Base-by-base conservation (phyloP, 2,888 invertebrate species). In the Epinotia brunnichana region DNA sequence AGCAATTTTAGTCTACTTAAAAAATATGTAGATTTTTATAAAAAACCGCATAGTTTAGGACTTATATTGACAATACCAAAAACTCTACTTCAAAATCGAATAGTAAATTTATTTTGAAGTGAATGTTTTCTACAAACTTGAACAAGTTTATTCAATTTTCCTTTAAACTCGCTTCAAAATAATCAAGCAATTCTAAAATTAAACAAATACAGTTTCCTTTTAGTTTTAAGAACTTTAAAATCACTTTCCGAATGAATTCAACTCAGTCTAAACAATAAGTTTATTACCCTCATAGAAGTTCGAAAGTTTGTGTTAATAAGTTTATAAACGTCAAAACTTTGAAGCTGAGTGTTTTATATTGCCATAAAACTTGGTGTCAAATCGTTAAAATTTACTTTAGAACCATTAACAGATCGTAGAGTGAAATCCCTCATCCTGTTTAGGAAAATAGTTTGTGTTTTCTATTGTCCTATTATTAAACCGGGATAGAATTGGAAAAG, bases 341-440 rank as follows among this genome's bases (percentile, higher is more conserved):
- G 76, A 79, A 74, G 74, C 64, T 75, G 77, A 77, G 74, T 76
- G 79, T 84, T 89, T 88, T 86, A 87, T 84, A 86, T 82, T 80
- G 74, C 77, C 88, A 85, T 91, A 87, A 91, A 89, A 83, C 76
- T 77, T 79, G 78, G 86, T 85, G 88, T 89, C 83, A 87, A 87
- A 89, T 88, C 89, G 88, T 92, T 82, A 91, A 91, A 83, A 85
- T 84, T 85, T 85, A 84, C 85, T 87, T 79, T 76, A 73, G 69
- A 75, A 80, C 85, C 86, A 89, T 91, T 89, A 91, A 87, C 90
- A 85, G 83, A 75, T 87, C 87, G 83, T 90, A 81, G 87, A 80
- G 11, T 56, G 24, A 74, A 79, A 82, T 68, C 60, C 54, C 19
- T 73, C 63, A 78, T 74, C 78, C 72, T 78, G 77, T 79, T 76